Conservation (phyloP, 2,113 vertebrate genomes). For the Corythaixoides concolor region DNA sequence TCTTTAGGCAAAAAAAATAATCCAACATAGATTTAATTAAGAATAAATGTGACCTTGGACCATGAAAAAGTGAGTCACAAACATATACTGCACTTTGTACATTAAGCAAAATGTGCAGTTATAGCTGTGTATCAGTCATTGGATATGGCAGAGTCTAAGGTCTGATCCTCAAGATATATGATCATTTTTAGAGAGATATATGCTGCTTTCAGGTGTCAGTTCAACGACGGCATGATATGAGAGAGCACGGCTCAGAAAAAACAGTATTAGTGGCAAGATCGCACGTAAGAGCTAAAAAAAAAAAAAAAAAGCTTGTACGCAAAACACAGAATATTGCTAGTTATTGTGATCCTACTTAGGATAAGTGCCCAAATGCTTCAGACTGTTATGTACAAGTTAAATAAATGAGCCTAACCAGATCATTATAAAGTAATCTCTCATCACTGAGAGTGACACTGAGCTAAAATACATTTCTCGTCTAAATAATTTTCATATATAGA, state of each 20-base stretch:
- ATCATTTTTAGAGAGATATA: not conserved
- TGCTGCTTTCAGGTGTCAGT: not conserved
- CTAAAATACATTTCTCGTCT: not conserved
- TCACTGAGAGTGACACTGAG: not conserved
- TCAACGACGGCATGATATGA: accelerated
- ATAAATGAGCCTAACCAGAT: not conserved
- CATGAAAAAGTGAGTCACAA: not conserved
- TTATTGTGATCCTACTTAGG: not conserved
- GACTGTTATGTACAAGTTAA: not conserved
- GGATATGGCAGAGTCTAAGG: not conserved
- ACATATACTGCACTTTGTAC: not conserved
- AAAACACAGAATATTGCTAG: not conserved
- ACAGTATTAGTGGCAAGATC: not conserved
- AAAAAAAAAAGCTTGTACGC: too few relatives aligned
- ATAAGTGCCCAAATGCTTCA: not conserved
- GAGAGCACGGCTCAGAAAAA: not conserved
- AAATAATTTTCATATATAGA: not conserved
- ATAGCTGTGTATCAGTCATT: not conserved
- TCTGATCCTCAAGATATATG: too few relatives aligned
- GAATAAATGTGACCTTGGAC: not conserved
- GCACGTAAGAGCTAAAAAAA: not conserved
- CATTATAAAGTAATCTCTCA: not conserved
- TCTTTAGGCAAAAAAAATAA: not conserved
- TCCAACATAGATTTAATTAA: not conserved
- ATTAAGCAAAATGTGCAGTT: not conserved